Conservation (phyloP, 2,113 vertebrate genomes). For the Aegithalos caudatus region DNA sequence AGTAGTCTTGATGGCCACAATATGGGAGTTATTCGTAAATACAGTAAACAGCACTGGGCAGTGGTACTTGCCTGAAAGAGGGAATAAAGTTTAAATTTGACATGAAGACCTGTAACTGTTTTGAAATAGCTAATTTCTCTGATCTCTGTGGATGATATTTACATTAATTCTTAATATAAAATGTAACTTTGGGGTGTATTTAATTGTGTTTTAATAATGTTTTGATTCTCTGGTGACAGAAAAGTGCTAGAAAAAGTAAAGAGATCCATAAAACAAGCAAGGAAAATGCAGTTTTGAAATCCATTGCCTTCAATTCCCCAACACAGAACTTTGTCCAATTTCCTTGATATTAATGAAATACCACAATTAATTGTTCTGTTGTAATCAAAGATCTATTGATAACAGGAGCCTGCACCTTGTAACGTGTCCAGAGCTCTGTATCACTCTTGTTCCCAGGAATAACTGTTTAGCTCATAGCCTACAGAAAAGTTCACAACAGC, state of each 20-base stretch:
- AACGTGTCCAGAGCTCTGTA: rapidly evolving
- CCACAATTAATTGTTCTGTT: not conserved
- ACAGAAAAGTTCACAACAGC: not conserved
- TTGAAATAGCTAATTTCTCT: not conserved
- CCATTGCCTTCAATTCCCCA: not conserved
- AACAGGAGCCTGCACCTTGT: not conserved
- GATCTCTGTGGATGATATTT: not conserved
- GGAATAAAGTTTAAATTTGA: not conserved
- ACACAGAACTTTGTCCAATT: not conserved
- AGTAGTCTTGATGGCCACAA: conserved; percentile 88
- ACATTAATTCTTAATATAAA: not conserved
- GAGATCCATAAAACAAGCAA: not conserved
- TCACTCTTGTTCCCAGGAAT: not conserved
- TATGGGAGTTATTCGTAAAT: conserved; percentile 96
- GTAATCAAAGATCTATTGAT: not conserved
- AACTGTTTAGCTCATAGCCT: not conserved
- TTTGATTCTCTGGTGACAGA: not conserved
- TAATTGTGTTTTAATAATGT: not conserved
- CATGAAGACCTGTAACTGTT: not conserved
- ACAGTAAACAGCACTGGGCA: conserved; percentile 93
- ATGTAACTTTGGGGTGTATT: not conserved
- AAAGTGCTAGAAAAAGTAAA: not conserved
- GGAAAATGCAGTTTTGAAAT: not conserved
- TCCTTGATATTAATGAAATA: not conserved
- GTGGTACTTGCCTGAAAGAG: conserved; percentile 87